Conservation (phyloP, 2,113 vertebrate genomes). For the Sinosuthora webbiana region DNA sequence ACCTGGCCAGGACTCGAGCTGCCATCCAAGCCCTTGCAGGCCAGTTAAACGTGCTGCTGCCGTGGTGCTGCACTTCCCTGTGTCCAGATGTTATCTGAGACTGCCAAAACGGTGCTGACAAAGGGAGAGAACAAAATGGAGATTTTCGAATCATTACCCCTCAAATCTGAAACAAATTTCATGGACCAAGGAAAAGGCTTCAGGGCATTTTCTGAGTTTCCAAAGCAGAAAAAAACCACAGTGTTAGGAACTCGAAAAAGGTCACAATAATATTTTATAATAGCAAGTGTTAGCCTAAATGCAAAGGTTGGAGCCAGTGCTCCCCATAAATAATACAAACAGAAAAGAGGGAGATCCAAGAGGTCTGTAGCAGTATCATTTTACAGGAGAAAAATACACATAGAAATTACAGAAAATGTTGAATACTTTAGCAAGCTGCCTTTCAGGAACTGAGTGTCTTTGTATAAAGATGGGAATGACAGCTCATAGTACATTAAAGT, state of each 20-base stretch:
- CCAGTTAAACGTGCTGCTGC: neutral
- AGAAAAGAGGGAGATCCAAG: neutral
- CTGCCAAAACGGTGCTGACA: neutral
- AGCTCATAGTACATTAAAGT: constrained; percentile 52
- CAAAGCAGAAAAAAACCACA: neutral
- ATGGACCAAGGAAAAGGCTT: constrained; percentile 24
- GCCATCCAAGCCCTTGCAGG: neutral
- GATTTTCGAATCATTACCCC: constrained; percentile 3
- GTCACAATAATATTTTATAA: constrained; percentile 19
- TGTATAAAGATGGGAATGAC: constrained; percentile 49
- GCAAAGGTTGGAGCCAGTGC: neutral
- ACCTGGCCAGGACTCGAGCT: neutral
- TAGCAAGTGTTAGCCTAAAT: neutral
- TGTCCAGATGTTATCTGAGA: neutral
- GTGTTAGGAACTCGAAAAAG: constrained; percentile 1
- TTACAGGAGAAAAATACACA: neutral
- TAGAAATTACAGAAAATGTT: neutral
- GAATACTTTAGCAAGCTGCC: constrained; percentile 4
- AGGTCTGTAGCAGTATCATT: neutral
- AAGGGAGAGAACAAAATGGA: neutral
- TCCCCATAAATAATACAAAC: constrained; percentile 26
- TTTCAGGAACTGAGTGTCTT: constrained; percentile 33
- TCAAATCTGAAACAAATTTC: constrained; percentile 47
- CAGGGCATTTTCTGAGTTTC: neutral
- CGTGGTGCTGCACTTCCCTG: fast-evolving